Evolutionary conservation across 2,113 vertebrate species (phyloP), one percentile per base, ranked within the genome.

Genomic region (Saguinus imperator): DNA sequence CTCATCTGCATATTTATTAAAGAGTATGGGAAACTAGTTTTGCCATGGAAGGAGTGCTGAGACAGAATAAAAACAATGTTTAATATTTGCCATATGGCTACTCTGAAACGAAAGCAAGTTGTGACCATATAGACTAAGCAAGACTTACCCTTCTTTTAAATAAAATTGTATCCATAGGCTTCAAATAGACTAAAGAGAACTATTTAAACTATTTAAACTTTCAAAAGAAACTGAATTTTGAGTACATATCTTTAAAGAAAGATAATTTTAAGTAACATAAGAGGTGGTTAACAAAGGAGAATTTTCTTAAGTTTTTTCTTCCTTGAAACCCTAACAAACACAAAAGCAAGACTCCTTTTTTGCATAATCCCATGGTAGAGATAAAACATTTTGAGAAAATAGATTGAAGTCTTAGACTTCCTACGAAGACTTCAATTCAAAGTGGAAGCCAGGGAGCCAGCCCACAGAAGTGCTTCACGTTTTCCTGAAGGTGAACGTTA

Each of bases 281-380:
- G 43, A 94, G 50, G 90, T 92, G 27, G 27, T 84, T 96, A 94
- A 95, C 4, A 58, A 88, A 72, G 25, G 9, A 85, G 32, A 79
- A 70, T 75, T 77, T 64, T 14, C 20, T 45, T 76, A 16, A 16
- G 16, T 90, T 73, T 89, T 66, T 95, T 75, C 14, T 73, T 84
- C 55, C 64, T 37, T 58, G 48, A 58, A 96, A 97, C 91, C 29
- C 27, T 90, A 84, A 83, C 43, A 79, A 75, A 79, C 37, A 76
- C 35, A 82, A 84, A 96, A 96, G 2, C 68, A 83, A 96, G 23
- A 6, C 35, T 76, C 9, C 40, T 70, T 68, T 87, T 64, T 75
- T 52, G 77, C 14, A 17, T 0, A 58, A 66, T 6, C 37, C 8
- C 29, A 89, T 79, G 25, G 50, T 66, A 87, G 11, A 85, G 3